Evolutionary conservation across 2,888 invertebrate genomes (phyloP).

Genomic region (Tiliacea aurago): DNA sequence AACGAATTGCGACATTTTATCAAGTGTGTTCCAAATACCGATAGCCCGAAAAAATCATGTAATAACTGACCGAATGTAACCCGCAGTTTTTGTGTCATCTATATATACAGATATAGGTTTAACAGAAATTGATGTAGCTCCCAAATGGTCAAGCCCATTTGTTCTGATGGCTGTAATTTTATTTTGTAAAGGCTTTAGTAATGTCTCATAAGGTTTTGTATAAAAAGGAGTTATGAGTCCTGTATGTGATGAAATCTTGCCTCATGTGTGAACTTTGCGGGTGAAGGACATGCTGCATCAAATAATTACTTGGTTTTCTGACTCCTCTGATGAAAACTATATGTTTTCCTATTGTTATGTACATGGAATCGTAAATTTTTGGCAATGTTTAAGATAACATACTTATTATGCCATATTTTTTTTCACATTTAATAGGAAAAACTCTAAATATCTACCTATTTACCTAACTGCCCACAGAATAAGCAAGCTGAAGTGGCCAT

Average conservation of each 20-base stretch:
- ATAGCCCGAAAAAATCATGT: conserved; percentile 53
- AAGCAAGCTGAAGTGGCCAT: too few species aligned
- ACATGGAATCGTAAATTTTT: background rate
- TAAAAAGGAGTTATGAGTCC: background rate
- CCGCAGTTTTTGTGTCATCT: conserved; percentile 64
- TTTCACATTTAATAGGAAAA: background rate
- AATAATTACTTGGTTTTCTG: background rate
- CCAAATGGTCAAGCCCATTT: conserved; percentile 67
- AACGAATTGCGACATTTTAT: conserved; percentile 5
- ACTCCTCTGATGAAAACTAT: background rate
- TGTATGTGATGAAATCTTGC: background rate
- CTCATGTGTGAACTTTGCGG: background rate
- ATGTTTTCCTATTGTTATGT: background rate
- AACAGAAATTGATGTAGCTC: conserved; percentile 58
- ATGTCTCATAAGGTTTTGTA: conserved; percentile 17
- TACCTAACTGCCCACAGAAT: background rate
- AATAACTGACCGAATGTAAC: conserved; percentile 65
- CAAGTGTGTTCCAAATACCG: conserved; percentile 24
- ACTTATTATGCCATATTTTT: background rate
- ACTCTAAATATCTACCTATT: background rate
- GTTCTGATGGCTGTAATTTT: conserved; percentile 72
- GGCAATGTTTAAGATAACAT: background rate
- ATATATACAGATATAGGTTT: conserved; percentile 61
- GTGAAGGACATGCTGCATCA: background rate
- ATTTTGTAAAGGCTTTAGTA: conserved; percentile 61